Conservation (phyloP, 1,140 invertebrate species). For the Hesperophylax magnus region DNA sequence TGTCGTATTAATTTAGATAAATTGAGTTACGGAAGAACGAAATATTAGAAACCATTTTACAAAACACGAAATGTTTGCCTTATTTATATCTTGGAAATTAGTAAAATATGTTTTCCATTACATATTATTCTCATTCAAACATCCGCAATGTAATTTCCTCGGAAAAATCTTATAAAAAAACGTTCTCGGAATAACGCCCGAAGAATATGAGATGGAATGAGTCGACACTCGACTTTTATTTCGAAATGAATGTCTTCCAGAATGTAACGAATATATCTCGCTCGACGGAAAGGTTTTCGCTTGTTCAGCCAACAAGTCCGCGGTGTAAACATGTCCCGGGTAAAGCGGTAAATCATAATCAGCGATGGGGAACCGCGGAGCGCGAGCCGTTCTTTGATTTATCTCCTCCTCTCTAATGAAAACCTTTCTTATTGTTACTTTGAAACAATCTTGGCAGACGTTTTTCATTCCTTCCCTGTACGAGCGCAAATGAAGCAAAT, state of each 20-base stretch:
- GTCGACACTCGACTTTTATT: slow-evolving; percentile 7
- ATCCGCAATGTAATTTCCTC: slow-evolving; percentile 5
- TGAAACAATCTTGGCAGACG: slow-evolving; percentile 38
- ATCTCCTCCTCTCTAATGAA: slow-evolving; percentile 49
- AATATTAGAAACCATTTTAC: neutral
- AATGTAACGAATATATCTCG: slow-evolving; percentile 19
- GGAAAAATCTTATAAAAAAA: slow-evolving; percentile 17
- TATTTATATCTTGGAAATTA: neutral
- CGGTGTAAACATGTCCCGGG: slow-evolving; percentile 44
- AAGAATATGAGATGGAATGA: slow-evolving; percentile 1
- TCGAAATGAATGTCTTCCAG: slow-evolving; percentile 29
- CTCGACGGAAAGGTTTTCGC: neutral
- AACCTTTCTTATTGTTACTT: slow-evolving; percentile 51
- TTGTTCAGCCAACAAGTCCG: slow-evolving; percentile 1
- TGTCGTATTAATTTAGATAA: neutral
- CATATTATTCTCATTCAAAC: slow-evolving; percentile 5
- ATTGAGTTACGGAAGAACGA: neutral
- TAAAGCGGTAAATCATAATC: slow-evolving; percentile 52
- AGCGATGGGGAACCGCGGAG: slow-evolving; percentile 49
- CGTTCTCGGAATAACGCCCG: slow-evolving; percentile 18
- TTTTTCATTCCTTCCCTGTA: slow-evolving; percentile 26
- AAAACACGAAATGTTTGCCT: neutral
- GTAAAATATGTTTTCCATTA: neutral
- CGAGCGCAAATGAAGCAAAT: neutral
- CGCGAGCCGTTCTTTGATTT: slow-evolving; percentile 49